These are phyloP conservation scores for Digitonthophagus gazella DNA, from an alignment of 2,888 invertebrate species.

Conservation along the genomic window DNA sequence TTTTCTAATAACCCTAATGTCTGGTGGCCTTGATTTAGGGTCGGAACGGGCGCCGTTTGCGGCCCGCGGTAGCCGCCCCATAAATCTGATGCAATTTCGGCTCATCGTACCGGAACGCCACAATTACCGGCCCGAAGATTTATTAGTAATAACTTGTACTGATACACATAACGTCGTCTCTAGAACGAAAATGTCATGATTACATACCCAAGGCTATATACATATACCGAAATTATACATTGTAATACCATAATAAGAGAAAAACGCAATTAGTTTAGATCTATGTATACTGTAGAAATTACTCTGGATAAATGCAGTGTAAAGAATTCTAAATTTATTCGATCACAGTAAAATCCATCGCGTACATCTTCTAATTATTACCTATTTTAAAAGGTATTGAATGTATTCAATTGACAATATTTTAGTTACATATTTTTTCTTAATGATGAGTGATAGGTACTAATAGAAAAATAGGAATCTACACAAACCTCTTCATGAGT, in stretches of 20 bases:
- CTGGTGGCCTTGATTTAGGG: not conserved
- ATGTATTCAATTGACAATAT: not conserved
- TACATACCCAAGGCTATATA: too few species aligned
- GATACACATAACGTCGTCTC: slow-evolving; percentile 10
- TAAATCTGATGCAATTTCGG: slow-evolving; percentile 15
- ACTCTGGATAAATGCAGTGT: too few species aligned
- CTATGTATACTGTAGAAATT: too few species aligned
- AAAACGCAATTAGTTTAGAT: too few species aligned
- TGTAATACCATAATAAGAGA: too few species aligned
- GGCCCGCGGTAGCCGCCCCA: slow-evolving; percentile 7
- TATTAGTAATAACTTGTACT: slow-evolving; percentile 18
- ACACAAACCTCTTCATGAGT: not conserved
- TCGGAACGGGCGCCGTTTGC: not conserved
- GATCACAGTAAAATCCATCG: too few species aligned
- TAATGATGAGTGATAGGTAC: slow-evolving; percentile 7
- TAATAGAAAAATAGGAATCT: too few species aligned
- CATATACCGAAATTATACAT: too few species aligned
- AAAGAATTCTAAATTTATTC: too few species aligned
- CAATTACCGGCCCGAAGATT: slow-evolving; percentile 15
- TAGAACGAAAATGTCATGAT: not conserved
- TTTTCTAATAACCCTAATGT: not conserved
- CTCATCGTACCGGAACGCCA: slow-evolving; percentile 14
- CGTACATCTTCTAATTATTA: too few species aligned
- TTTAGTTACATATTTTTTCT: not conserved
- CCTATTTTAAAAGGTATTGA: slow-evolving; percentile 1